A percentile compares a stretch with the other conserved stretches of the same genome.
phyloP scores from a whole-genome alignment of 2,888 invertebrate species.

The Heliconius ethilla region DNA sequence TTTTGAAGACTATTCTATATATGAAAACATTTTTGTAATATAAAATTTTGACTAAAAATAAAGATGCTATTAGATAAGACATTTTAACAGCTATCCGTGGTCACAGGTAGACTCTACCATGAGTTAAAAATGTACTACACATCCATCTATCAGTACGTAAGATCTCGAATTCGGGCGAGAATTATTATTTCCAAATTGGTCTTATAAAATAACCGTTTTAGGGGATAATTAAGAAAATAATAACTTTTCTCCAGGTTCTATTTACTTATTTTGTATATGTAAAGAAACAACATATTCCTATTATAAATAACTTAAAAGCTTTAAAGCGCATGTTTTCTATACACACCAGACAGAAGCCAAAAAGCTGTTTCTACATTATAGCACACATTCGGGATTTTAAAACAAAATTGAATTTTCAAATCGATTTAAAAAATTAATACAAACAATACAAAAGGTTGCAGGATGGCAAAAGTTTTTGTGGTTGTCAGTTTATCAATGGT shows the following conservation, averaged over 20 bases:
- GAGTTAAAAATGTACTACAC: too few species aligned
- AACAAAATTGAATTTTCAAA: constrained; percentile 25
- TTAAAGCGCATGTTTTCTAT: neutral
- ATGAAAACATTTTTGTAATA: neutral
- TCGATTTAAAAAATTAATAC: constrained; percentile 32
- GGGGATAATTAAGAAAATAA: too few species aligned
- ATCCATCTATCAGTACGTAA: neutral
- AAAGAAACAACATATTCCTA: neutral
- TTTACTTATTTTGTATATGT: too few species aligned
- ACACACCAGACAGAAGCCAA: constrained; percentile 1
- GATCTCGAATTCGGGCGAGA: neutral
- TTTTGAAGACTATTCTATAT: constrained; percentile 5
- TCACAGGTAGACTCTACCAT: too few species aligned
- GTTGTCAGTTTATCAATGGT: constrained; percentile 51
- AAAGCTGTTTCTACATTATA: constrained; percentile 17
- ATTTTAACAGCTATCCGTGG: too few species aligned
- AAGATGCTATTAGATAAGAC: neutral
- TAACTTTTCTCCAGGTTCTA: too few species aligned
- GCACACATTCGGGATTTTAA: neutral
- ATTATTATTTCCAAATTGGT: too few species aligned
- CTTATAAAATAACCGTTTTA: too few species aligned
- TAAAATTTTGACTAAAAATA: neutral
- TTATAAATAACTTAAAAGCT: neutral
- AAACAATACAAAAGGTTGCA: constrained; percentile 40
- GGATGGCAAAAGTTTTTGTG: constrained; percentile 43